A percentile compares a stretch with the other conserved stretches of the same genome.
Conservation (phyloP, 1,140 invertebrate genomes). For the Drosophila equinoxialis region DNA sequence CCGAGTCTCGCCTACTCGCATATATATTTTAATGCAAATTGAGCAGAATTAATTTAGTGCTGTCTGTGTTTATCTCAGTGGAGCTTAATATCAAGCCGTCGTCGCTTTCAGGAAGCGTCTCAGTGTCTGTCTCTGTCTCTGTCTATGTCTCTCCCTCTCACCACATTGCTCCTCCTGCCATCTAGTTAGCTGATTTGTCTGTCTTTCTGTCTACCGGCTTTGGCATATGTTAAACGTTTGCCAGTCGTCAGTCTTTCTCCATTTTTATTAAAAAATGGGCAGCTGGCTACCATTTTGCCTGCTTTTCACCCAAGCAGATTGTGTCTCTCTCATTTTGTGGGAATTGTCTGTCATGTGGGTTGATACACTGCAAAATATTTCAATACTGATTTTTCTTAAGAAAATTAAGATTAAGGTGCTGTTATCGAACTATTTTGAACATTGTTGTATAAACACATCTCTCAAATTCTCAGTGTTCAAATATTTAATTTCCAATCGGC, state of each 20-base stretch:
- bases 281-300: slow-evolving; percentile 41
- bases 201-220: slow-evolving; percentile 11
- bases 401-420: background rate
- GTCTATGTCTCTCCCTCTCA: slow-evolving; percentile 5
- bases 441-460: too few relatives aligned
- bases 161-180: background rate
- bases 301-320: slow-evolving; percentile 59
- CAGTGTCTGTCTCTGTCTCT: slow-evolving; percentile 27
- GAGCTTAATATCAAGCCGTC: slow-evolving; percentile 76
- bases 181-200: slow-evolving; percentile 3
- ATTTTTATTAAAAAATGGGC: slow-evolving; percentile 75
- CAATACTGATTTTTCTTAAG: background rate
- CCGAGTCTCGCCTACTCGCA: slow-evolving; percentile 30
- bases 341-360: slow-evolving; percentile 62
- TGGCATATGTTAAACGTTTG: slow-evolving; percentile 76
- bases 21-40: slow-evolving; percentile 81
- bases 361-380: background rate
- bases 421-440: too few relatives aligned
- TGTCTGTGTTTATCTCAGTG: slow-evolving; percentile 74
- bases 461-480: too few relatives aligned
- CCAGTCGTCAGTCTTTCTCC: slow-evolving; percentile 49
- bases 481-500: too few relatives aligned
- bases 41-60: slow-evolving; percentile 82
- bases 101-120: slow-evolving; percentile 47
- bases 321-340: slow-evolving; percentile 52